Base-by-base conservation (phyloP, 2,888 invertebrate genomes). In the Brachynemurus nebulosus region DNA sequence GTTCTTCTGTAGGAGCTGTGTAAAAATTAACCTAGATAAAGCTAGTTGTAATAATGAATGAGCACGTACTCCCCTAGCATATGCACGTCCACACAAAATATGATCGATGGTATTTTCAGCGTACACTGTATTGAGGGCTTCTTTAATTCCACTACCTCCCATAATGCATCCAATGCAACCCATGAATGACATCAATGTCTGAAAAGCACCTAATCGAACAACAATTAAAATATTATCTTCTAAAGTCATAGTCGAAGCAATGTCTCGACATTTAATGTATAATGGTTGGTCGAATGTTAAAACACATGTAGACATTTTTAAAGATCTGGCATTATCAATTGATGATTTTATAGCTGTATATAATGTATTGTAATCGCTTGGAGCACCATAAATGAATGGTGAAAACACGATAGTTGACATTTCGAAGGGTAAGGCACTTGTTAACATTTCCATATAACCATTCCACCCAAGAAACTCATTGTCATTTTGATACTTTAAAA, bases 381-480 rank as follows among this genome's bases (percentile, higher is more conserved):
- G 45, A 35, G 45, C 6, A 30, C 41, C 38, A 25, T 47, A 42
- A 21, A 45, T 47, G 14, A 47, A 47, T 27, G 47, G 45, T 11
- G 45, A 48, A 25, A 39, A 52, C 23, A 39, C 42, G 5, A 47
- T 42, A 2, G 30, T 25, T 14, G 38, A 40, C 19, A 16, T 19
- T 36, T 49, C 45, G 40, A 44, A 49, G 30, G 35, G 37, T 23
- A 19, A 19, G 40, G 45, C 34, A 48, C 14, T 45, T 9, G 46
- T 50, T 45, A 50, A 45, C 16, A 45, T 3, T 17, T 50, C 35
- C 50, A 48, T 48, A 40, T 45, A 50, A 17, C 47, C 48, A 33
- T 48, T 50, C 47, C 47, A 48, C 44, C 49, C 49, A 3, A 45
- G 46, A 39, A 47, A 45, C 3, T 47, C 21, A 25, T 48, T 45